phyloP scores from a whole-genome alignment of 2,888 invertebrate genomes.

The Malachius bipustulatus region DNA sequence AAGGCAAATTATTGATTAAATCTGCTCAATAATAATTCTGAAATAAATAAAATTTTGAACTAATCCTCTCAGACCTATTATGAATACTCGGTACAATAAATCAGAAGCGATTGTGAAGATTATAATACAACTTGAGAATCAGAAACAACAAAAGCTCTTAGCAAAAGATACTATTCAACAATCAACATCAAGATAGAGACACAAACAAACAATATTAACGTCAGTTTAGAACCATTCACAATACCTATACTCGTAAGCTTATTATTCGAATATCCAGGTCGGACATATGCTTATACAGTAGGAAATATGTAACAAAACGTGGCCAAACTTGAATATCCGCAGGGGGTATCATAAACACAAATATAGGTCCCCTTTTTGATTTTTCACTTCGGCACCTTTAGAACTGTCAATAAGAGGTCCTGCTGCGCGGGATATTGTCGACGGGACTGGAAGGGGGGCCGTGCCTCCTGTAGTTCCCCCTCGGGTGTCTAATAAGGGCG shows the following conservation, averaged over 20 bases:
- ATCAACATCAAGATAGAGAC: too few relatives aligned
- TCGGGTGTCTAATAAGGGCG: slow-evolving; percentile 31
- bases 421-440: slow-evolving; percentile 28
- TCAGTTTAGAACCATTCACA: slow-evolving; percentile 19
- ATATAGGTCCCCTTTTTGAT: slow-evolving; percentile 34
- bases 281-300: slow-evolving; percentile 30
- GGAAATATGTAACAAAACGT: slow-evolving; percentile 35
- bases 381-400: slow-evolving; percentile 38
- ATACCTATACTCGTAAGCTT: slow-evolving; percentile 25
- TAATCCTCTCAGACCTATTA: too few relatives aligned
- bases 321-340: slow-evolving; percentile 34
- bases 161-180: too few relatives aligned
- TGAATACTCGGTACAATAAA: too few relatives aligned
- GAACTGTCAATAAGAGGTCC: slow-evolving; percentile 31
- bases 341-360: slow-evolving; percentile 37
- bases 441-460: slow-evolving; percentile 21
- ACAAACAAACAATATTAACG: slow-evolving; percentile 21
- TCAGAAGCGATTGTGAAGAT: too few relatives aligned
- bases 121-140: too few relatives aligned
- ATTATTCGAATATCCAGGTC: slow-evolving; percentile 29
- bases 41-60: too few relatives aligned
- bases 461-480: slow-evolving; percentile 24
- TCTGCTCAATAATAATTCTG: too few relatives aligned
- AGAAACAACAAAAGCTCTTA: too few relatives aligned
- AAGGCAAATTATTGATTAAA: too few relatives aligned